Evolutionary conservation across 1,140 invertebrate species (phyloP).

Genomic region (Ceratitis capitata): DNA sequence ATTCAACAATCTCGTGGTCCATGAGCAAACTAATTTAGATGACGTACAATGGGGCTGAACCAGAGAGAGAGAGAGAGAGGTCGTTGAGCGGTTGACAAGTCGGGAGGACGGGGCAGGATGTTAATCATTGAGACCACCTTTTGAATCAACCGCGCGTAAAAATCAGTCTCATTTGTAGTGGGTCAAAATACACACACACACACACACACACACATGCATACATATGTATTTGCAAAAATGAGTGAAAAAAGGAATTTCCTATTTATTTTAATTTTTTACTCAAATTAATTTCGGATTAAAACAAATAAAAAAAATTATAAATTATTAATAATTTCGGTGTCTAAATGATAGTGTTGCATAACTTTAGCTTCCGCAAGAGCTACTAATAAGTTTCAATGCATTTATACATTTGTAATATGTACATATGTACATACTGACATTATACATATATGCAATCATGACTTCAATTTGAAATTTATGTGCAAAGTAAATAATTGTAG

Average conservation of each 20-base stretch:
- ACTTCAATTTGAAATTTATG: constrained; percentile 1
- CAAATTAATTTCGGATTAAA: no score
- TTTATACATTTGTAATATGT: neutral
- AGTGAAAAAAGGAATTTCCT: no score
- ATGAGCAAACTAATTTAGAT: constrained; percentile 42
- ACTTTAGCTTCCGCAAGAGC: no score
- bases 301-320: no score
- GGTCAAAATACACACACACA: no score
- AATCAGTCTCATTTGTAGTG: neutral
- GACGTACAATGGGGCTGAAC: constrained; percentile 8
- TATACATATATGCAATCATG: neutral
- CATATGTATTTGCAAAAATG: no score
- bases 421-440: neutral
- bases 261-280: no score
- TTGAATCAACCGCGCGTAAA: neutral
- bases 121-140: neutral
- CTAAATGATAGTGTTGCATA: no score
- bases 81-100: neutral
- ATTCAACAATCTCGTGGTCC: constrained; percentile 23
- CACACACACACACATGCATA: neutral
- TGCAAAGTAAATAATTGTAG: constrained; percentile 23
- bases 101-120: neutral
- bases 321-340: no score
- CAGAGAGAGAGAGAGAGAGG: no score
- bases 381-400: no score